A percentile compares a stretch with the other conserved stretches of the same genome.
phyloP scores from a whole-genome alignment of 2,113 vertebrate genomes.

The Bubalus kerabau region DNA sequence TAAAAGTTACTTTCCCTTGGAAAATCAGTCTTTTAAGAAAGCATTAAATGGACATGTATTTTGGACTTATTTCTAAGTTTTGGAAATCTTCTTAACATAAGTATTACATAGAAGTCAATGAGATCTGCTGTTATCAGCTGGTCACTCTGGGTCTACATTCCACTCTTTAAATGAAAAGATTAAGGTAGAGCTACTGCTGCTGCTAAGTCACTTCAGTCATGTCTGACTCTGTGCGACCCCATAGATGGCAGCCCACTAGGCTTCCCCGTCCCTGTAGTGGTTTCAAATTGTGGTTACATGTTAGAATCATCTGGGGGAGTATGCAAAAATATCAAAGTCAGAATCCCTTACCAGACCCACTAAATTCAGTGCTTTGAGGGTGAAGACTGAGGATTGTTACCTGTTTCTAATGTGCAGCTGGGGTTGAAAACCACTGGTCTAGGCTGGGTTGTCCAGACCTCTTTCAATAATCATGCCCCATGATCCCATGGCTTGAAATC shows the following conservation, averaged over 20 bases:
- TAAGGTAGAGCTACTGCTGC: background rate
- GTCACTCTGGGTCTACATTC: background rate
- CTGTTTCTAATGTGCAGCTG: background rate
- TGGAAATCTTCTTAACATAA: background rate
- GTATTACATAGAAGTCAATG: background rate
- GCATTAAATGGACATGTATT: background rate
- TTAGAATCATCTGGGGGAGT: background rate
- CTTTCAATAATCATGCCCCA: conserved; percentile 13
- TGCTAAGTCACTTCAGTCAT: no score
- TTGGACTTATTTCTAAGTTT: background rate
- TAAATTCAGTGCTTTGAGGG: background rate
- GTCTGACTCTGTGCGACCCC: no score
- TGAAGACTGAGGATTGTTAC: background rate
- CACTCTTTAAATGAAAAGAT: background rate
- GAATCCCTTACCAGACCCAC: background rate
- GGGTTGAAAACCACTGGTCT: background rate
- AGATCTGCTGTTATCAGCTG: background rate
- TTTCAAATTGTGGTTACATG: background rate
- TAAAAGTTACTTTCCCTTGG: background rate
- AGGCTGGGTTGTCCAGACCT: background rate
- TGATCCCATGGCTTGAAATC: conserved; percentile 9
- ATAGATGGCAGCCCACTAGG: no score
- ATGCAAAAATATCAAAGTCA: conserved; percentile 17
- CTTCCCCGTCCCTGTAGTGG: no score
- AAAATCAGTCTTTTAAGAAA: background rate